Percentiles rank a stretch among this genome's conserved stretches.
phyloP scores from a whole-genome alignment of 2,113 vertebrate species.

The Coreoperca whiteheadi region DNA sequence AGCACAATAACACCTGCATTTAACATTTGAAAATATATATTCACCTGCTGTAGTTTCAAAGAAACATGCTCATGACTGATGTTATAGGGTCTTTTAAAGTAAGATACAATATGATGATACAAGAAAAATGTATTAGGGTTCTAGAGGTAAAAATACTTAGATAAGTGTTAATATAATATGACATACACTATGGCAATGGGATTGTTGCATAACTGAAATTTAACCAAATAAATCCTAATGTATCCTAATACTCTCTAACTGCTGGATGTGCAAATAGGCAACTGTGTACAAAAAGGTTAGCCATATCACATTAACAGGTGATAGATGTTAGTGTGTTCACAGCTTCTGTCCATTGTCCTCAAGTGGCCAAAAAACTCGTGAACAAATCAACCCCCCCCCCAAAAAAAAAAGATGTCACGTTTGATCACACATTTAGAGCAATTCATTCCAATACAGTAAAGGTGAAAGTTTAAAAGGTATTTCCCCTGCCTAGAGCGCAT shows the following conservation, averaged over 20 bases:
- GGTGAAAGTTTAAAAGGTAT: neutral
- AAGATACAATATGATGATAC: neutral
- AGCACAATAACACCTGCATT: constrained; percentile 1
- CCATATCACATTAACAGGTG: too few relatives aligned
- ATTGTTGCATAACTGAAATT: neutral
- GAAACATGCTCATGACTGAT: neutral
- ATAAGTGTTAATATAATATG: neutral
- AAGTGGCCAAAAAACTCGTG: neutral
- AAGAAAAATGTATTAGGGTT: neutral
- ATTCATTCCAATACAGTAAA: neutral
- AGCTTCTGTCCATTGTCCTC: neutral
- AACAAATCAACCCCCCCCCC: neutral
- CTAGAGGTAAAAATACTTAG: too few relatives aligned
- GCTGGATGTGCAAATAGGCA: too few relatives aligned
- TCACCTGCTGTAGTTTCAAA: neutral
- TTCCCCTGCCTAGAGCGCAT: neutral
- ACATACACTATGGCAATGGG: too few relatives aligned
- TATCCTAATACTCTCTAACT: too few relatives aligned
- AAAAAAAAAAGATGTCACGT: constrained; percentile 1
- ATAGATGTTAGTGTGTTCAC: neutral
- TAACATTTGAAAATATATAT: constrained; percentile 13
- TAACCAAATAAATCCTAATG: too few relatives aligned
- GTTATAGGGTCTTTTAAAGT: neutral
- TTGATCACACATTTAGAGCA: neutral
- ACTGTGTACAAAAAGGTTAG: too few relatives aligned